phyloP scores from a whole-genome alignment of 2,113 vertebrate species.

The Cairina moschata region DNA sequence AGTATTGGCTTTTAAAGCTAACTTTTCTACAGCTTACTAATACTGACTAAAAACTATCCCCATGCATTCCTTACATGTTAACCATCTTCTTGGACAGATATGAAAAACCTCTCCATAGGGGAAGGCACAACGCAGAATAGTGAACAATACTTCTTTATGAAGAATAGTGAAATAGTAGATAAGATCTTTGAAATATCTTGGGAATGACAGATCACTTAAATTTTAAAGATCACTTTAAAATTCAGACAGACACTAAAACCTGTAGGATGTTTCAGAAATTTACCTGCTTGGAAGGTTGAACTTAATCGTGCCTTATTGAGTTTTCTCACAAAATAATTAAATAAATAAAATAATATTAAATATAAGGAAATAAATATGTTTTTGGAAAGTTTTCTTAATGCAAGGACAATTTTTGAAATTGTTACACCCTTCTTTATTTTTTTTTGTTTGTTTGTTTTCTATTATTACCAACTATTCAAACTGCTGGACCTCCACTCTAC shows the following conservation, averaged over 20 bases:
- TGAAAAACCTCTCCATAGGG: neutral
- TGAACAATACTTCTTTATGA: neutral
- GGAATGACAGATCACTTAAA: neutral
- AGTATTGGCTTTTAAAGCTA: neutral
- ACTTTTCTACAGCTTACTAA: neutral
- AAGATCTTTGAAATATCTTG: neutral
- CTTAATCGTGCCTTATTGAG: neutral
- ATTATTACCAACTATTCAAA: neutral
- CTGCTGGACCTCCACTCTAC: neutral
- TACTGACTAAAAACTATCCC: neutral
- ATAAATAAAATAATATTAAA: neutral
- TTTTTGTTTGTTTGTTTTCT: neutral
- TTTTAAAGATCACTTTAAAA: neutral
- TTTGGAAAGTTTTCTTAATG: neutral
- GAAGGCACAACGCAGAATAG: neutral
- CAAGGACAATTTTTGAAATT: neutral
- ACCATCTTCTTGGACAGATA: neutral
- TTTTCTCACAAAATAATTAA: neutral
- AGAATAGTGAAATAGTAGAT: neutral
- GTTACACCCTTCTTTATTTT: neutral
- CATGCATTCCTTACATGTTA: neutral
- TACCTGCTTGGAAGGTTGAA: neutral
- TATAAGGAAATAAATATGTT: neutral
- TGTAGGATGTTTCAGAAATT: neutral
- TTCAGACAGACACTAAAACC: neutral